phyloP scores from a whole-genome alignment of 1,140 invertebrate species.

The Yoshiicerus persimilis region DNA sequence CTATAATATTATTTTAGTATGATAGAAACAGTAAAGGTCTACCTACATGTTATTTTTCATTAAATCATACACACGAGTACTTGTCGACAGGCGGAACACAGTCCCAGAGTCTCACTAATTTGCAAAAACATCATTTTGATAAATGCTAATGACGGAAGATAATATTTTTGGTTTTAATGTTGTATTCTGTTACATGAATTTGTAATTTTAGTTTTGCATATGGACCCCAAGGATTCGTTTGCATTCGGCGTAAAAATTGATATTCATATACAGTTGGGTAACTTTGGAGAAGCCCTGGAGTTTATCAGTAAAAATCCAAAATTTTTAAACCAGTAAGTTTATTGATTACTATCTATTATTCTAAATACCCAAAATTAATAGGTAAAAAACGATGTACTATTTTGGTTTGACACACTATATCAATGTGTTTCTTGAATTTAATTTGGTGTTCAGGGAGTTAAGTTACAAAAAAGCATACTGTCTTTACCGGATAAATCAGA shows the following conservation, averaged over 20 bases:
- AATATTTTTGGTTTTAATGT: no score
- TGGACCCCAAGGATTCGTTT: conserved; percentile 74
- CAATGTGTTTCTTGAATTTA: conserved; percentile 27
- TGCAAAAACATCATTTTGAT: no score
- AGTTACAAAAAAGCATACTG: conserved; percentile 93
- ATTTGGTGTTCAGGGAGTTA: conserved; percentile 61
- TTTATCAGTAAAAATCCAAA: conserved; percentile 72
- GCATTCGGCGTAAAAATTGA: conserved; percentile 90
- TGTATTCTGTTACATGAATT: no score
- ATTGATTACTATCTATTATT: no score
- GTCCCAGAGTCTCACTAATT: no score
- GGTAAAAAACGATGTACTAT: conserved; percentile 37
- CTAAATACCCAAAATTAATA: no score
- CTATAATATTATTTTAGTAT: no score
- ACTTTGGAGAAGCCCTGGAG: conserved; percentile 83
- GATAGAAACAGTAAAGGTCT: no score
- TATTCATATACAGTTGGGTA: conserved; percentile 80
- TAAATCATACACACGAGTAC: no score
- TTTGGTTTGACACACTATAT: conserved; percentile 17
- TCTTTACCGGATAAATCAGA: conserved; percentile 86
- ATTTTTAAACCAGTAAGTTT: conserved; percentile 53
- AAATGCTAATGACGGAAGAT: no score
- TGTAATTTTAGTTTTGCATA: conserved; percentile 76
- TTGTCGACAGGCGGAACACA: no score
- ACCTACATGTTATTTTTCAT: no score